phyloP scores from a whole-genome alignment of 1,140 invertebrate species.

The Ceratina japonica region DNA sequence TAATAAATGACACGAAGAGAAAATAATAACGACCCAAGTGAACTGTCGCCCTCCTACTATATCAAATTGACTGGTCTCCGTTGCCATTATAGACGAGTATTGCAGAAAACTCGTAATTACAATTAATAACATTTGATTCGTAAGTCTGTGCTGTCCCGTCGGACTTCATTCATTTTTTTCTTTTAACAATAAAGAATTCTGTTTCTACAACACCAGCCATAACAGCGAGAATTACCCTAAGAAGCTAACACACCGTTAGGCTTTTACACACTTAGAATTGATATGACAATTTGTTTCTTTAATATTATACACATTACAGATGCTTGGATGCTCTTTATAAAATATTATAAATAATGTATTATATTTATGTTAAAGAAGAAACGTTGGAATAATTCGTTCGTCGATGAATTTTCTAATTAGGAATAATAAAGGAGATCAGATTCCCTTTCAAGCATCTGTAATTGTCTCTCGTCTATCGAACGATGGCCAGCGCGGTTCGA shows the following conservation, averaged over 20 bases:
- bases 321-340: not conserved
- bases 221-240: conserved; percentile 23
- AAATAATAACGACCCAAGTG: conserved; percentile 5
- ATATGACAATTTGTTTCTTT: conserved; percentile 25
- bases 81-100: conserved; percentile 12
- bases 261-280: conserved; percentile 19
- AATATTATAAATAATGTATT: not conserved
- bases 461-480: conserved; percentile 5
- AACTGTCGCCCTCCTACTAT: not conserved
- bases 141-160: no score
- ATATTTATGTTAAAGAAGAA: no score
- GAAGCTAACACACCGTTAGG: conserved; percentile 27
- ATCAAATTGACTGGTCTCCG: conserved; percentile 17
- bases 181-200: no score
- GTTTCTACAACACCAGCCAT: conserved; percentile 17
- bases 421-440: not conserved
- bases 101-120: not conserved
- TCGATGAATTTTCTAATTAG: not conserved
- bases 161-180: no score
- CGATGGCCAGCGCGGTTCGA: conserved; percentile 18
- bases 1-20: conserved; percentile 36
- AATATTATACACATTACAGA: not conserved
- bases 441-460: conserved; percentile 9
- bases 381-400: not conserved
- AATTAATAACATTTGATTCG: not conserved